phyloP scores from a whole-genome alignment of 2,113 vertebrate genomes.

The Zosterops borbonicus region DNA sequence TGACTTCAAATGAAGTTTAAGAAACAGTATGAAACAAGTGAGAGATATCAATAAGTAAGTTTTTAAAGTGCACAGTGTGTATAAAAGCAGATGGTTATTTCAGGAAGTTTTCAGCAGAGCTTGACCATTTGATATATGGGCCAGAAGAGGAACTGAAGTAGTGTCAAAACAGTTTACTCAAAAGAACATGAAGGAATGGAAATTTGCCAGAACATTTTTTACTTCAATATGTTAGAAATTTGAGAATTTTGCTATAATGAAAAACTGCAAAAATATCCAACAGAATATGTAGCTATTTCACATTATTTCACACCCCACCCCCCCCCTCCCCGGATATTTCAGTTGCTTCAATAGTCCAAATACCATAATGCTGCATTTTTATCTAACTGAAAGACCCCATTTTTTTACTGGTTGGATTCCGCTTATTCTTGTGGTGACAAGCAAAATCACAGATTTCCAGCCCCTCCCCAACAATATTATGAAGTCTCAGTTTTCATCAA shows the following conservation, averaged over 20 bases:
- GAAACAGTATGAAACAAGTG: neutral
- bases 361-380: neutral
- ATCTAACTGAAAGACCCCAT: neutral
- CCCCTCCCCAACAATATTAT: rapidly evolving
- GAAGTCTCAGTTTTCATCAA: neutral
- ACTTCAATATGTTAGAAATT: neutral
- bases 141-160: neutral
- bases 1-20: neutral
- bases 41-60: neutral
- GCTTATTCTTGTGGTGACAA: neutral
- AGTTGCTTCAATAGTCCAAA: neutral
- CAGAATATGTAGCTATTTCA: neutral
- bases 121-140: neutral
- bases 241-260: neutral
- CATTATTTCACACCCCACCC: rapidly evolving
- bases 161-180: neutral
- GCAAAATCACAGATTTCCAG: neutral
- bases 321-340: neutral
- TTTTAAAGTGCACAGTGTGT: neutral
- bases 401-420: neutral
- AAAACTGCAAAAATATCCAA: neutral
- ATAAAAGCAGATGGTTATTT: neutral
- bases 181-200: neutral
- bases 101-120: neutral
- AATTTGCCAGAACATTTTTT: neutral